Base-by-base conservation (phyloP, 2,888 invertebrate species). In the Abrostola triplasia region DNA sequence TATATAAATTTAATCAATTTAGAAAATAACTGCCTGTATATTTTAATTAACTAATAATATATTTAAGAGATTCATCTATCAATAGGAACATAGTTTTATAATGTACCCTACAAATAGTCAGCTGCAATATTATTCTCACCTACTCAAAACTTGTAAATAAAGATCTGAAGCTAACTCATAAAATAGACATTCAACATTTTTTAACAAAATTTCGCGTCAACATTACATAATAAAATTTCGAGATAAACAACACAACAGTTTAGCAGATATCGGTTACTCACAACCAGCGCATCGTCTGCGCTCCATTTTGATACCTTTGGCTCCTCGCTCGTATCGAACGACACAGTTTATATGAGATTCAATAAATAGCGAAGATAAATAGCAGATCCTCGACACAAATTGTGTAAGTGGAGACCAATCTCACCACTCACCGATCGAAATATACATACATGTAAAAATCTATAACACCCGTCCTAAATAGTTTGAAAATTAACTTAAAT, bases 151-250 rank as follows among this genome's bases (percentile, higher is more conserved):
- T 74, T 78, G 76, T 79, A 77, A 73, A 79, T 77, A 83, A 82
- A 77, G 67, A 79, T 77, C 70, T 76, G 80, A 78, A 72, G 71
- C 69, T 73, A 77, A 80, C 77, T 79, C 73, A 76, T 80, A 76
- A 72, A 73, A 80, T 74, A 83, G 72, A 83, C 71, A 80, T 79
- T 80, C 76, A 67, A 75, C 71, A 77, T 78, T 64, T 61, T 76
- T 64, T 74, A 83, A 85, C 78, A 76, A 72, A 76, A 80, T 74
- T 70, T 73, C 80, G 79, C 78, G 70, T 82, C 77, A 91, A 91
- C 88, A 88, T 87, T 78, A 84, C 79, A 83, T 83, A 85, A 90
- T 92, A 92, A 90, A 92, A 88, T 93, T 92, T 92, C 73, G 87
- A 87, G 90, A 87, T 85, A 86, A 90, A 88, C 82, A 92, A 91